phyloP scores from a whole-genome alignment of 2,113 vertebrate species.

The Theristicus caerulescens region DNA sequence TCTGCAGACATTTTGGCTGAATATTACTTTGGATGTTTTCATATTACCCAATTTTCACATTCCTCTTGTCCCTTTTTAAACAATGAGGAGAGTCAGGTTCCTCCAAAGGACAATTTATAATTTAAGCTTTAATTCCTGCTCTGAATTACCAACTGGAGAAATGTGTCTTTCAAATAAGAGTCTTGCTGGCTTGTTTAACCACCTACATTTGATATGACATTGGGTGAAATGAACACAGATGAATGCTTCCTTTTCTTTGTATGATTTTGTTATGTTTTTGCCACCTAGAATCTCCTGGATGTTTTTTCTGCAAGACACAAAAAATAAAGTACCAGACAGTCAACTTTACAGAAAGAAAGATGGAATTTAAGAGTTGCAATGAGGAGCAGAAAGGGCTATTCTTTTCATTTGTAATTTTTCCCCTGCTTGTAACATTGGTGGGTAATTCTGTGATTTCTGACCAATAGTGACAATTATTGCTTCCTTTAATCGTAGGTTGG shows the following conservation, averaged over 20 bases:
- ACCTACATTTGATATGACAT: not conserved
- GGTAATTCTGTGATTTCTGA: not conserved
- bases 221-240: not conserved
- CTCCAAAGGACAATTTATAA: not conserved
- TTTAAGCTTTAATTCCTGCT: not conserved
- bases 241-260: not conserved
- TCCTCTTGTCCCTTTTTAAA: not conserved
- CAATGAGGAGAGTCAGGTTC: not conserved
- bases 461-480: not conserved
- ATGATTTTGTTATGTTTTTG: not conserved
- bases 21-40: not conserved
- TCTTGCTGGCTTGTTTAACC: not conserved
- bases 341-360: not conserved
- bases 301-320: not conserved
- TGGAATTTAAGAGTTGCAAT: not conserved
- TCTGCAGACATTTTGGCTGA: not conserved
- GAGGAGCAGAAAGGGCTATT: not conserved
- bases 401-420: not conserved
- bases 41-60: not conserved
- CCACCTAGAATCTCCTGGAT: not conserved
- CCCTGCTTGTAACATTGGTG: not conserved
- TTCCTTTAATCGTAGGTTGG: conserved; percentile 77
- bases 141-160: not conserved
- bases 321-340: not conserved
- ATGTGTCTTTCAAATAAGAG: not conserved